These are phyloP conservation scores for Eupithecia centaureata DNA, from an alignment of 2,888 invertebrate species.

Conservation along the genomic window DNA sequence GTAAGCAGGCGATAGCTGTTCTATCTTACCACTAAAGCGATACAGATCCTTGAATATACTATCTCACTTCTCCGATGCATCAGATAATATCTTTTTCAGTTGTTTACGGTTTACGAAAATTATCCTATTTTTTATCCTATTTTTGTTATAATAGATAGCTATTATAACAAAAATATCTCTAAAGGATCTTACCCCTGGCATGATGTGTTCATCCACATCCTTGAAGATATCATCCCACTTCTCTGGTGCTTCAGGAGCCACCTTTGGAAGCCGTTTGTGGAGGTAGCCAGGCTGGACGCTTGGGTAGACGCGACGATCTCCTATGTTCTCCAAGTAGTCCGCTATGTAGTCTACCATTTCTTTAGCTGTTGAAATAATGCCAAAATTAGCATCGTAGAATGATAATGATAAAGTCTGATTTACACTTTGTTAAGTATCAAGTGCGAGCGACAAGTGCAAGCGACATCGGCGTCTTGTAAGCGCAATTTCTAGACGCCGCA, in stretches of 20 bases:
- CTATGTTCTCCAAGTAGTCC: constrained; percentile 96
- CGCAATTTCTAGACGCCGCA: no score
- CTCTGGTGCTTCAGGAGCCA: constrained; percentile 94
- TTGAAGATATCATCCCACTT: constrained; percentile 95
- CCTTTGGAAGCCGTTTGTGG: constrained; percentile 91
- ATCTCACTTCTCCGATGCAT: constrained; percentile 94
- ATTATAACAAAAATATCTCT: no score
- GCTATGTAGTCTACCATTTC: constrained; percentile 99
- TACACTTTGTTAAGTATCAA: no score
- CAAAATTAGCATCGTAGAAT: not conserved
- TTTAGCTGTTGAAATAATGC: constrained; percentile 88
- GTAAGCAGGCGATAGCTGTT: no score
- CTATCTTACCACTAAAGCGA: constrained; percentile 91
- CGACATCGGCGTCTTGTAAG: no score
- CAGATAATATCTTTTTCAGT: constrained; percentile 93
- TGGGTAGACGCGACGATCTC: constrained; percentile 95
- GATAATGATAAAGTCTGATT: no score
- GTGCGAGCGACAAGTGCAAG: no score
- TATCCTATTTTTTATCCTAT: no score
- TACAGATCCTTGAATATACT: constrained; percentile 96
- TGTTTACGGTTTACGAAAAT: no score
- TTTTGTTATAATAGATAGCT: no score
- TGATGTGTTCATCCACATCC: constrained; percentile 96
- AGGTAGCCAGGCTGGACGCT: constrained; percentile 98
- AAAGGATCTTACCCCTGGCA: constrained; percentile 97